Percentiles rank a stretch among this genome's conserved stretches.
Evolutionary conservation across 2,888 invertebrate species (phyloP).

Genomic region (Drosophila tanythrix): DNA sequence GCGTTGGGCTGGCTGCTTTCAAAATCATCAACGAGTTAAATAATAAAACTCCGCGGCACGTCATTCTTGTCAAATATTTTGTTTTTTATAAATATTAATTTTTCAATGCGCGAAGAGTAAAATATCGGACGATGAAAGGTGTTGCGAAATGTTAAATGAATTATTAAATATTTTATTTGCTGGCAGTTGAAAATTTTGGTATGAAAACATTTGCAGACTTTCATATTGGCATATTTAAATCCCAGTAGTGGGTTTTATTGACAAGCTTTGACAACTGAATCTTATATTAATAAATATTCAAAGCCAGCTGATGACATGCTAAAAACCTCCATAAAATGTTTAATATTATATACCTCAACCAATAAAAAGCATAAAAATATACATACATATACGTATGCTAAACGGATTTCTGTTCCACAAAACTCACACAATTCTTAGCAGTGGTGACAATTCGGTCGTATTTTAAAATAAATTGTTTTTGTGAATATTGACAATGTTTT

Average conservation of each 20-base stretch:
- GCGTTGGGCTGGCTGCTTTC: neutral
- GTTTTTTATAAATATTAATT: constrained; percentile 12
- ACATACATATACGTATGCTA: neutral
- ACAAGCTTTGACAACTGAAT: constrained; percentile 19
- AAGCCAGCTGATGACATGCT: constrained; percentile 11
- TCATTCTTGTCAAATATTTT: constrained; percentile 31
- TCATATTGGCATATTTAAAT: constrained; percentile 30
- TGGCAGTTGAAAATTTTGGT: neutral
- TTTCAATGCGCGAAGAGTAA: neutral
- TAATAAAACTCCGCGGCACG: constrained; percentile 29
- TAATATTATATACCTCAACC: neutral
- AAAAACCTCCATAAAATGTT: constrained; percentile 13
- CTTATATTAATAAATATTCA: constrained; percentile 36
- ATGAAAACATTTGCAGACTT: constrained; percentile 5
- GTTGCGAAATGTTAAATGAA: constrained; percentile 32
- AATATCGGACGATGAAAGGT: constrained; percentile 22
- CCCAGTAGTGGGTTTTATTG: constrained; percentile 17
- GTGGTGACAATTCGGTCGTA: constrained; percentile 5
- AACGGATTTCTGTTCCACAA: constrained; percentile 20
- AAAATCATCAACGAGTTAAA: constrained; percentile 42
- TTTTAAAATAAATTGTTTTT: constrained; percentile 33
- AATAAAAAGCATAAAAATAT: neutral
- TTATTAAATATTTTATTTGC: constrained; percentile 24
- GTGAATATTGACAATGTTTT: constrained; percentile 33
- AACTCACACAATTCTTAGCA: constrained; percentile 10